Evolutionary conservation across 2,888 invertebrate genomes (phyloP).

Genomic region (Parnassius glacialis): DNA sequence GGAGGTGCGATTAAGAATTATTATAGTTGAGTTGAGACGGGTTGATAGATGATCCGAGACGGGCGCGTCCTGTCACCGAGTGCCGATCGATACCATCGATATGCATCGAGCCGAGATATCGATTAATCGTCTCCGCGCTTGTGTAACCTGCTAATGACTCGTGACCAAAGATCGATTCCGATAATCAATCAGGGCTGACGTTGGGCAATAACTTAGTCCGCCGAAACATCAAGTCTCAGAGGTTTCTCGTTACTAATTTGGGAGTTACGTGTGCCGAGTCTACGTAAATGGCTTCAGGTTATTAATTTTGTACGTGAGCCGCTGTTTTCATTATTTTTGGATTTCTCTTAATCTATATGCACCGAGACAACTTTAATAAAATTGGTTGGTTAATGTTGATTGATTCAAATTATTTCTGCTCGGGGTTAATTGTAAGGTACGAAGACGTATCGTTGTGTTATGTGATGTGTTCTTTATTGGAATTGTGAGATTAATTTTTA

Average conservation of each 20-base stretch:
- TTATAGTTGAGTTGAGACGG: neutral
- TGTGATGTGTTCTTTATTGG: conserved; percentile 8
- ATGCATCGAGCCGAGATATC: conserved; percentile 42
- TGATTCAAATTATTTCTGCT: conserved; percentile 1
- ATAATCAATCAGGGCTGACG: conserved; percentile 22
- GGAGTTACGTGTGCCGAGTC: neutral
- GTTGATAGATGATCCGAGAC: conserved; percentile 21
- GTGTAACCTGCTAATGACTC: conserved; percentile 24
- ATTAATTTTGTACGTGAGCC: conserved; percentile 13
- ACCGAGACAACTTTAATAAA: conserved; percentile 12
- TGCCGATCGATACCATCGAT: conserved; percentile 49
- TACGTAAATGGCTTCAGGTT: conserved; percentile 12
- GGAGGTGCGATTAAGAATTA: conserved; percentile 15
- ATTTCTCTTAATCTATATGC: conserved; percentile 20
- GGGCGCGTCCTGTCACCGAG: conserved; percentile 26
- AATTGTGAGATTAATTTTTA: no score
- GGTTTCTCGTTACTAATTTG: conserved; percentile 7
- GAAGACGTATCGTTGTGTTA: conserved; percentile 1
- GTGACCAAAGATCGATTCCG: conserved; percentile 23
- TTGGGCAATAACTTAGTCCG: conserved; percentile 22
- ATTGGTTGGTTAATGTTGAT: conserved; percentile 15
- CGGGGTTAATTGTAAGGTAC: conserved; percentile 2
- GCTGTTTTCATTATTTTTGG: conserved; percentile 18
- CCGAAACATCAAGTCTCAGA: conserved; percentile 16
- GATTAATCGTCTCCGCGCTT: conserved; percentile 27